Evolutionary conservation across 2,888 invertebrate genomes (phyloP), one percentile per base, ranked within the genome.

Genomic region (Leistus spinibarbis): DNA sequence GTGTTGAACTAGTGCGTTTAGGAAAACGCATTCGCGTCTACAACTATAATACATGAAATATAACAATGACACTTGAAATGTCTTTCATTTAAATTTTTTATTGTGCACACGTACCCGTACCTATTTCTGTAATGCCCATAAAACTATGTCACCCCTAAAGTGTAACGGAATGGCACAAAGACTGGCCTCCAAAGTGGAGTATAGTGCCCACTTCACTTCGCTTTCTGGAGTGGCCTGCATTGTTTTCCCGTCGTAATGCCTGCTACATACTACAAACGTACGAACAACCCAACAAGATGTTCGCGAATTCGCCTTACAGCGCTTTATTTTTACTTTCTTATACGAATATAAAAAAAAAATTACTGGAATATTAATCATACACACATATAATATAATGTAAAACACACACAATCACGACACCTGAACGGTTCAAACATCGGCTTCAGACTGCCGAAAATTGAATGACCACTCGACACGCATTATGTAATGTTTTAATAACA

Each of bases 141-240:
- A 57, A 57, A 57, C 57, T 57, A 53, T 53, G 57, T 57, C 57
- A 57, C 57, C 57, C 57, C 57, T 19, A 16, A 57, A 19, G 17
- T 57, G 57, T 57, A 57, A 57, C 57, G 57, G 57, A n/a, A 57
- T 57, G 57, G 57, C 20, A 19, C 20, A 19, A 57, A 19, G 57
- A 7, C 57, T 57, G 57, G 57, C 57, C 57, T 57, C 17, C 57
- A 57, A 57, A 16, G 57, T 57, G 16, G 57, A 19, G 57, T 4
- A 57, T 63, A 63, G 63, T 63, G 63, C 19, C 63, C 19, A 63
- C 63, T 63, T 63, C 63, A 63, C 63, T 63, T 5, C n/a, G 22
- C n/a, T 23, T 20, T 22, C 23, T 22, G 63, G 63, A 20, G 22
- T 22, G 23, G 22, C 63, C 22, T n/a, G 57, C 57, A 63, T 63